These are phyloP conservation scores for Eupeodes luniger DNA, from an alignment of 2,888 invertebrate genomes.

Conservation along the genomic window DNA sequence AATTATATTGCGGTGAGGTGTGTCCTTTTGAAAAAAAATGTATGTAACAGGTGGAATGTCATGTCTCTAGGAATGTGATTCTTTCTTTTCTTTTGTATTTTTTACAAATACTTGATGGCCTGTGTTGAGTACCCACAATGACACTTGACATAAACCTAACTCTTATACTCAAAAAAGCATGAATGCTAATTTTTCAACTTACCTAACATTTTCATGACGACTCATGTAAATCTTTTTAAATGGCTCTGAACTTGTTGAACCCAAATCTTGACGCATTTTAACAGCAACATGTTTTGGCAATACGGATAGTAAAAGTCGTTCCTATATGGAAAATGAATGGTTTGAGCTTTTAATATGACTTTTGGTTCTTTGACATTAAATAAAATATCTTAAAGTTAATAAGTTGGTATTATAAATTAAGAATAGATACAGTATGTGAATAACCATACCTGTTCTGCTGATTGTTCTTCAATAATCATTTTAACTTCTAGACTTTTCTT, in stretches of 20 bases:
- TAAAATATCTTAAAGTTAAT: too few species aligned
- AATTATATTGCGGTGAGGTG: slow-evolving; percentile 5
- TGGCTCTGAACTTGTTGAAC: slow-evolving; percentile 93
- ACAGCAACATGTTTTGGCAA: slow-evolving; percentile 98
- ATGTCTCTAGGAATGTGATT: too few species aligned
- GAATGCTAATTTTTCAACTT: slow-evolving; percentile 79
- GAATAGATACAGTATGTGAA: too few species aligned
- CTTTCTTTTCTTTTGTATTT: too few species aligned
- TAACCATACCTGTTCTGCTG: slow-evolving; percentile 91
- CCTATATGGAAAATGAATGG: slow-evolving; percentile 86
- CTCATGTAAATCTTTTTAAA: slow-evolving; percentile 99
- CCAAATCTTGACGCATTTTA: slow-evolving; percentile 97
- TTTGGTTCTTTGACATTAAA: too few species aligned
- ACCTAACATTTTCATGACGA: slow-evolving; percentile 98
- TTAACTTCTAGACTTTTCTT: slow-evolving; percentile 96
- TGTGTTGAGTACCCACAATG: background rate
- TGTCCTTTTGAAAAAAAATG: background rate
- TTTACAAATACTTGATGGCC: background rate
- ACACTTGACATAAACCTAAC: background rate
- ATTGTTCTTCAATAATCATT: slow-evolving; percentile 96
- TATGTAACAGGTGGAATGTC: slow-evolving; percentile 12
- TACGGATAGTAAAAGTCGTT: slow-evolving; percentile 95
- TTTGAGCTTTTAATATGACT: too few species aligned
- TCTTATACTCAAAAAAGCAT: background rate
- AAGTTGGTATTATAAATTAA: too few species aligned